Conservation (phyloP, 2,797 vertebrate species). For the Bucorvus abyssinicus region DNA sequence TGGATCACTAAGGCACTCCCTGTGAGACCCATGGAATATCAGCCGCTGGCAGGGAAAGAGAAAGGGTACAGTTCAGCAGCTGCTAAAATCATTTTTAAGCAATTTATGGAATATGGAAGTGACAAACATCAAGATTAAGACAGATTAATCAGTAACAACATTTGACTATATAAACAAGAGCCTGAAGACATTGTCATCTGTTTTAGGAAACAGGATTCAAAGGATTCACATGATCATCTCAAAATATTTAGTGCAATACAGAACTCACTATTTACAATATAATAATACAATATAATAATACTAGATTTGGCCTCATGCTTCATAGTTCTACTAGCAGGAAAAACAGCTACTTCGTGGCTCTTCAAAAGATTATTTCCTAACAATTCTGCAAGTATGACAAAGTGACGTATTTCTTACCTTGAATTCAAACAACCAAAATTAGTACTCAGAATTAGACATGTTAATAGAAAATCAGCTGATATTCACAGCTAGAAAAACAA, state of each 20-base stretch:
- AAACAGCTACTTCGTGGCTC: neutral
- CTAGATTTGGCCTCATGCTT: neutral
- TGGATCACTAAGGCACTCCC: neutral
- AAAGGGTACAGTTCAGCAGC: neutral
- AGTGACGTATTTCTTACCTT: neutral
- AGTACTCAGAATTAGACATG: neutral
- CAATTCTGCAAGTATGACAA: neutral
- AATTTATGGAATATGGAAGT: neutral
- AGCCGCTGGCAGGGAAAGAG: neutral
- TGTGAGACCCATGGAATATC: neutral
- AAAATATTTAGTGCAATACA: neutral
- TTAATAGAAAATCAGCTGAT: neutral
- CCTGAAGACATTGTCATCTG: neutral
- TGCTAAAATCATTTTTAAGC: neutral
- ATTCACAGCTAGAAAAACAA: neutral
- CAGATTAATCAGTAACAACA: neutral
- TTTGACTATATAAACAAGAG: neutral
- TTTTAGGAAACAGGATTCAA: neutral
- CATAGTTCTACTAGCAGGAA: neutral
- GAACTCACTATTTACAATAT: neutral
- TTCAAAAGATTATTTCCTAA: neutral
- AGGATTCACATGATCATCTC: neutral
- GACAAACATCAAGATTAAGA: neutral
- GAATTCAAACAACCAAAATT: neutral
- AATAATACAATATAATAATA: neutral